Conservation (phyloP, 2,797 vertebrate genomes). For the Alectoris magna region DNA sequence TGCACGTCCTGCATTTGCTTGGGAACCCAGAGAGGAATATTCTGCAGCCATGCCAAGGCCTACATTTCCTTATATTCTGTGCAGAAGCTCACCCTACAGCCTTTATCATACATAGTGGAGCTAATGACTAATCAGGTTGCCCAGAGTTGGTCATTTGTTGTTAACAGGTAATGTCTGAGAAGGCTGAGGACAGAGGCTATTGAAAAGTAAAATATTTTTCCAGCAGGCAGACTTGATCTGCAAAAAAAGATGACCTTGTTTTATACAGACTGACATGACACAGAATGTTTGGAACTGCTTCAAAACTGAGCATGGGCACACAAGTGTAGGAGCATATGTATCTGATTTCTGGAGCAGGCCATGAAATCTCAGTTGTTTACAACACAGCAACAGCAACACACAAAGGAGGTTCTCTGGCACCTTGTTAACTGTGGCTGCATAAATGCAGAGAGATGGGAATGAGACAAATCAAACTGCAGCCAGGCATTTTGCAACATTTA, state of each 20-base stretch:
- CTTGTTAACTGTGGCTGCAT: neutral
- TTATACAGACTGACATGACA: neutral
- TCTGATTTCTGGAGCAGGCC: neutral
- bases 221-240: neutral
- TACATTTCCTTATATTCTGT: neutral
- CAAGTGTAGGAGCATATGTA: fast-evolving
- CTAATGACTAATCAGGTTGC: neutral
- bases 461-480: neutral
- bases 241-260: neutral
- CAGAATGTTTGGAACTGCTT: neutral
- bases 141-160: neutral
- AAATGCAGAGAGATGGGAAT: neutral
- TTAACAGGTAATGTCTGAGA: neutral
- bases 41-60: neutral
- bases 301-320: neutral
- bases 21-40: neutral
- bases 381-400: neutral
- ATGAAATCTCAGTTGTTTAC: neutral
- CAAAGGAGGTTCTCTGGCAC: fast-evolving
- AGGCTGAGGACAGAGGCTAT: neutral
- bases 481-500: neutral
- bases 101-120: neutral
- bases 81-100: neutral
- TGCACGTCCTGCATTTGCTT: neutral
- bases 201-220: neutral